These are phyloP conservation scores for Erythrocercus mccallii DNA, from an alignment of 2,113 vertebrate species.

Conservation along the genomic window DNA sequence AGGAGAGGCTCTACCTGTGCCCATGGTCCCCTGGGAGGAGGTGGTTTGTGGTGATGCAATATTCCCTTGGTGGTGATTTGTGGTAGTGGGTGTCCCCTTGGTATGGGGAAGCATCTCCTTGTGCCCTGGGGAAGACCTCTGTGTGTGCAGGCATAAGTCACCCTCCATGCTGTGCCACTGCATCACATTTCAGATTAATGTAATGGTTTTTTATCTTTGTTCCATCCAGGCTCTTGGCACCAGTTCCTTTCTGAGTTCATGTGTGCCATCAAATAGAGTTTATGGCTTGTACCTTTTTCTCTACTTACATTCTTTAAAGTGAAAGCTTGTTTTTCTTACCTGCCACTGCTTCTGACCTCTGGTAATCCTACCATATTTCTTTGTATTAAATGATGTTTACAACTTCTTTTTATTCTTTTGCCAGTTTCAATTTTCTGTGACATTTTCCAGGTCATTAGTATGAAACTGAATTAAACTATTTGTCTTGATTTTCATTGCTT, in stretches of 20 bases:
- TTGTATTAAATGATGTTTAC: background rate
- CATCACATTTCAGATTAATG: background rate
- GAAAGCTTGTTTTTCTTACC: conserved; percentile 2
- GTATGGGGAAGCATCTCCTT: background rate
- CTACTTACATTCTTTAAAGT: background rate
- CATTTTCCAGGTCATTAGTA: background rate
- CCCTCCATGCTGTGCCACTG: background rate
- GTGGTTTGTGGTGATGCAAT: background rate
- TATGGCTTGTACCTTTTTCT: background rate
- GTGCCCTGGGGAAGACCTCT: background rate
- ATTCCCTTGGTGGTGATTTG: background rate
- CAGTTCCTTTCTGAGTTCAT: background rate
- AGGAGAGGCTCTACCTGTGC: background rate
- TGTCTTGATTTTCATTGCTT: background rate
- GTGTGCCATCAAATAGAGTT: background rate
- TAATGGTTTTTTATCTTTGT: background rate
- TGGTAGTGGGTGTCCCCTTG: background rate
- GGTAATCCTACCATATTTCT: background rate
- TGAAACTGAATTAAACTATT: background rate
- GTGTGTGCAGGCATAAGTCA: background rate
- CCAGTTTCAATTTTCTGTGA: background rate
- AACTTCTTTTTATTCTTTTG: background rate
- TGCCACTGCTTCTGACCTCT: background rate
- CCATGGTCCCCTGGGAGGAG: background rate
- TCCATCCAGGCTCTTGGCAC: background rate